Evolutionary conservation across 2,113 vertebrate genomes (phyloP).

Genomic region (Chauna torquata): DNA sequence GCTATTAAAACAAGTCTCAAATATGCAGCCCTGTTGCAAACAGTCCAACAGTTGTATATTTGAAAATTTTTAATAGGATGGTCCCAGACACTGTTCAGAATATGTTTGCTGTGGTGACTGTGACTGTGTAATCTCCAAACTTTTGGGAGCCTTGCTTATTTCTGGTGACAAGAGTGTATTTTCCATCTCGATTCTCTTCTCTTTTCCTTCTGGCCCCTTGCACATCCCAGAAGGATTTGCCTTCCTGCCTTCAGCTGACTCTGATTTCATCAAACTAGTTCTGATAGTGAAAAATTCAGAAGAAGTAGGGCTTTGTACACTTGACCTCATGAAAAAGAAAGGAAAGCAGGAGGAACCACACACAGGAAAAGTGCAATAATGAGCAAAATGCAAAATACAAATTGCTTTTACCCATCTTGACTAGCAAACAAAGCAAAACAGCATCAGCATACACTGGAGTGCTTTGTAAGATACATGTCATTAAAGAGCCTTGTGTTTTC

Average conservation of each 20-base stretch:
- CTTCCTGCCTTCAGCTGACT: background rate
- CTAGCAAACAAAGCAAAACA: slow-evolving; percentile 31
- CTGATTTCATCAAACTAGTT: background rate
- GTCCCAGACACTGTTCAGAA: background rate
- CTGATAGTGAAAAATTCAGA: background rate
- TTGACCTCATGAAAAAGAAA: background rate
- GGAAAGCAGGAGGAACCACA: background rate
- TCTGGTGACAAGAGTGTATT: background rate
- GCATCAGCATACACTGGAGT: background rate
- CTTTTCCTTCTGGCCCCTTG: background rate
- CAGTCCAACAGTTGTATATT: background rate
- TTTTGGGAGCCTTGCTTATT: background rate
- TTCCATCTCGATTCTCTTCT: background rate
- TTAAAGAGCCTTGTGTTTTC: slow-evolving; percentile 53
- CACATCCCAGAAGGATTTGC: background rate
- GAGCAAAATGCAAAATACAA: slow-evolving; percentile 40
- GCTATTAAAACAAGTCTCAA: background rate
- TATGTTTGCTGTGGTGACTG: background rate
- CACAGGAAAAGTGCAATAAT: slow-evolving; percentile 1
- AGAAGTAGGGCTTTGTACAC: background rate
- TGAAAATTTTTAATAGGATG: background rate
- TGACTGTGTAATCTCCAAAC: background rate
- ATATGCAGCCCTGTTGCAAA: background rate
- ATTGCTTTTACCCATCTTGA: slow-evolving; percentile 21
- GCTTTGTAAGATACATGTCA: background rate